These are phyloP conservation scores for Liolophura sinensis DNA, from an alignment of 1,140 invertebrate species.

Conservation along the genomic window DNA sequence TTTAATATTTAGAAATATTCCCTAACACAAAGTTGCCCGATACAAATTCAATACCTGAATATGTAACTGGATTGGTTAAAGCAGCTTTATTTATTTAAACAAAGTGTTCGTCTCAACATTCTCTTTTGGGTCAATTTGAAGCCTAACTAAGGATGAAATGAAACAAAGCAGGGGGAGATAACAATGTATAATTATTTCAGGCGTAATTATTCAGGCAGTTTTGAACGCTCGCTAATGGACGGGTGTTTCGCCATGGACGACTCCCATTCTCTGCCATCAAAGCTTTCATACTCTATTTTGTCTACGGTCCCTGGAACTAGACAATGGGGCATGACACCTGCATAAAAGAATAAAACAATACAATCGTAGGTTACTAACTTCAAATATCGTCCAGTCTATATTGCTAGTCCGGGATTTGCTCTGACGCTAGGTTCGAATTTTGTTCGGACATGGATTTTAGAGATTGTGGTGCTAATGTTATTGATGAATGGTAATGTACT, in stretches of 20 bases:
- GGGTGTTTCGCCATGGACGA: slow-evolving; percentile 36
- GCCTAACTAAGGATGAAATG: too few relatives aligned
- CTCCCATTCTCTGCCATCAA: slow-evolving; percentile 64
- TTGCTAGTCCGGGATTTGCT: background rate
- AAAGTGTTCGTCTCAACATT: too few relatives aligned
- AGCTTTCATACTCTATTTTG: slow-evolving; percentile 46
- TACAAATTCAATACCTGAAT: too few relatives aligned
- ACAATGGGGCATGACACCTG: slow-evolving; percentile 61
- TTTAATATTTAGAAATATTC: too few relatives aligned
- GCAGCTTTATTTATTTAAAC: too few relatives aligned
- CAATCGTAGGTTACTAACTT: background rate
- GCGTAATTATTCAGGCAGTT: slow-evolving; percentile 2
- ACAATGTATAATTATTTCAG: too few relatives aligned
- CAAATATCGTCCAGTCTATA: background rate
- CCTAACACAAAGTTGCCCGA: too few relatives aligned
- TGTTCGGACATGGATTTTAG: background rate
- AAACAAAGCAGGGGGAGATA: too few relatives aligned
- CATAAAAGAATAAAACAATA: slow-evolving; percentile 8
- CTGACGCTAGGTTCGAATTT: background rate
- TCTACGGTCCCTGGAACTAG: slow-evolving; percentile 59
- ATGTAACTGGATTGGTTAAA: too few relatives aligned
- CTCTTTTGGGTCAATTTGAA: too few relatives aligned
- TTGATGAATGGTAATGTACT: slow-evolving; percentile 1
- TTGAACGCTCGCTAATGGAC: slow-evolving; percentile 28
- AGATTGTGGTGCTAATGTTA: background rate